Evolutionary conservation across 2,113 vertebrate genomes (phyloP).

Genomic region (Trogon surrucura): DNA sequence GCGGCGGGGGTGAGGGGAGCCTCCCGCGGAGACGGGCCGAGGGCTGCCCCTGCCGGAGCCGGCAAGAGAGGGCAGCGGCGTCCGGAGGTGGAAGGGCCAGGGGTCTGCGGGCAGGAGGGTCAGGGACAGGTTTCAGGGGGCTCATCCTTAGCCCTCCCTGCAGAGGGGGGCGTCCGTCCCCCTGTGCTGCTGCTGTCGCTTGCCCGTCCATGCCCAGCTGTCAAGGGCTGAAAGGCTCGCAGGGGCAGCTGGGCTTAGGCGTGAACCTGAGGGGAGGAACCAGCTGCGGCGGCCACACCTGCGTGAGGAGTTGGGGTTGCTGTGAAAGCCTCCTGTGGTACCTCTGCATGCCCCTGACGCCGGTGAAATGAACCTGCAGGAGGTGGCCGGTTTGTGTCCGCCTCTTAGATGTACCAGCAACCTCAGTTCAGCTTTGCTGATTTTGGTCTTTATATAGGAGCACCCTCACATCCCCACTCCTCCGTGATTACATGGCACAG

Average conservation of each 20-base stretch:
- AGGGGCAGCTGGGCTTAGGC: not conserved
- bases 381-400: accelerated
- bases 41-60: not conserved
- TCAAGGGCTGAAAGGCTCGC: accelerated
- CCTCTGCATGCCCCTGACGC: too few relatives aligned
- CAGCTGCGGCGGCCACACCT: not conserved
- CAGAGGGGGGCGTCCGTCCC: accelerated
- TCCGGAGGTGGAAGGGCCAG: not conserved
- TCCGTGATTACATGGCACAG: not conserved
- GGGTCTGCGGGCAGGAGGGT: not conserved
- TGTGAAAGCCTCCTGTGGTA: accelerated
- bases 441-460: not conserved
- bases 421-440: not conserved
- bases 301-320: not conserved
- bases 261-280: too few relatives aligned
- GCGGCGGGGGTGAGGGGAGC: not conserved
- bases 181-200: accelerated
- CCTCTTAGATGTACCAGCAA: not conserved
- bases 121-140: accelerated
- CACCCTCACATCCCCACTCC: not conserved
- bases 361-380: accelerated
- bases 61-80: not conserved
- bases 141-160: too few relatives aligned
- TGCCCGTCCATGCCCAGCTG: accelerated
- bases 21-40: accelerated